Evolutionary conservation across 2,888 invertebrate species (phyloP).

Genomic region (Agrochola macilenta): DNA sequence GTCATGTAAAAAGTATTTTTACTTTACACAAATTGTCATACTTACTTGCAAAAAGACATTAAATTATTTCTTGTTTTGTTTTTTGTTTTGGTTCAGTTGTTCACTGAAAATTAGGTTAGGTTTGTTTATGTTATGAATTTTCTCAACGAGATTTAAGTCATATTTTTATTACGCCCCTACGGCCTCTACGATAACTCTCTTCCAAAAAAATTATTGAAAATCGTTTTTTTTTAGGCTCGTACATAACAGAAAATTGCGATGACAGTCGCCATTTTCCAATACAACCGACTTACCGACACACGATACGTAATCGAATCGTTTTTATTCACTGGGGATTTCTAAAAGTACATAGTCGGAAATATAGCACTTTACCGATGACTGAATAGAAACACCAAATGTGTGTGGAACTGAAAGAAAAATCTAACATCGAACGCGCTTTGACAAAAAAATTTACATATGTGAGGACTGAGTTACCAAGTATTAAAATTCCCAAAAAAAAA

Average conservation of each 20-base stretch:
- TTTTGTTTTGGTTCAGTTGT: conserved; percentile 4
- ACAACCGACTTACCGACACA: background rate
- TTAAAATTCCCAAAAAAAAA: background rate
- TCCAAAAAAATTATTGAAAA: background rate
- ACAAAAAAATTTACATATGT: background rate
- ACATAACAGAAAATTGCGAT: too few species aligned
- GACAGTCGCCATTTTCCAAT: background rate
- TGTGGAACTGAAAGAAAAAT: background rate
- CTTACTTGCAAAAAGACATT: too few species aligned
- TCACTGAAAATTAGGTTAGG: conserved; percentile 15
- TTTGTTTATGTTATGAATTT: conserved; percentile 16
- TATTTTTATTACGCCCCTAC: background rate
- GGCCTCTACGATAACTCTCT: background rate
- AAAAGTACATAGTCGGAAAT: background rate
- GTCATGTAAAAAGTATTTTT: background rate
- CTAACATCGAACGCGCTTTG: background rate
- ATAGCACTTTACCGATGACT: background rate
- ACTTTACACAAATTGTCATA: background rate
- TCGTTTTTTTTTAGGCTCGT: too few species aligned
- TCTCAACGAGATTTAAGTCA: background rate
- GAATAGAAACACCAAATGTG: too few species aligned
- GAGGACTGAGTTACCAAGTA: background rate
- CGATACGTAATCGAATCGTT: background rate
- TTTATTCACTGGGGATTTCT: background rate
- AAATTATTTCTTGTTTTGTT: conserved; percentile 9